Evolutionary conservation across 2,113 vertebrate species (phyloP), one percentile per base, ranked within the genome.

Genomic region (Edolisoma coerulescens): DNA sequence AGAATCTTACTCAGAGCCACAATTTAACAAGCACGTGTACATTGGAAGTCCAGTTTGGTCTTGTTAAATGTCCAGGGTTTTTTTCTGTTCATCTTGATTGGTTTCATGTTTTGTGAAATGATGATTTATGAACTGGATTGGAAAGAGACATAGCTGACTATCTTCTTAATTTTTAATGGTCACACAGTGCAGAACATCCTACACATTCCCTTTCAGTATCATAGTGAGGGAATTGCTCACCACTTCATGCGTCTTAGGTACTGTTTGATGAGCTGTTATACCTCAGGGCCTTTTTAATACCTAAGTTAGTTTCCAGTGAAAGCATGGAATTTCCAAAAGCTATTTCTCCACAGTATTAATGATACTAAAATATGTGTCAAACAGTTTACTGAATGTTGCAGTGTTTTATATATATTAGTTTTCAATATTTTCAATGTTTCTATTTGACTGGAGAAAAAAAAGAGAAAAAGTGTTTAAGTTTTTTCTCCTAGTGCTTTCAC

Each of bases 361-460:
- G 19, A 39, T 22, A 83, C 3, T 65, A 74, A 91, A 84, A 64
- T 47, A 28, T 0, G 2, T 52, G 20, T 42, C 30, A 80, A 90
- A 88, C 12, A 7, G 9, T 45, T 86, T 93, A 37, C 10, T 44
- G 47, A 87, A 74, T 47, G 39, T 24, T 52, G 69, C 6, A 16
- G 19, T 79, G 42, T 32, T 84, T 81, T 54, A 30, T 47, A 23
- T 23, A 7, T 11, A 17, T 60, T 65, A 22, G 5, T 47, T 84
- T 87, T 64, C 30, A 68, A 0, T 49, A 37, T 71, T 79, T 80
- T 86, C 59, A 59, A 14, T 50, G 32, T 64, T 91, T 87, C 18
- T 63, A 19, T 75, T 33, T 84, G 42, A 39, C 11, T 44, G 13
- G 9, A 13, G 7, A 0, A 0, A 9, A 20, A 39, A 24, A 30